phyloP scores from a whole-genome alignment of 2,797 vertebrate species.

The Sarcoramphus papa region DNA sequence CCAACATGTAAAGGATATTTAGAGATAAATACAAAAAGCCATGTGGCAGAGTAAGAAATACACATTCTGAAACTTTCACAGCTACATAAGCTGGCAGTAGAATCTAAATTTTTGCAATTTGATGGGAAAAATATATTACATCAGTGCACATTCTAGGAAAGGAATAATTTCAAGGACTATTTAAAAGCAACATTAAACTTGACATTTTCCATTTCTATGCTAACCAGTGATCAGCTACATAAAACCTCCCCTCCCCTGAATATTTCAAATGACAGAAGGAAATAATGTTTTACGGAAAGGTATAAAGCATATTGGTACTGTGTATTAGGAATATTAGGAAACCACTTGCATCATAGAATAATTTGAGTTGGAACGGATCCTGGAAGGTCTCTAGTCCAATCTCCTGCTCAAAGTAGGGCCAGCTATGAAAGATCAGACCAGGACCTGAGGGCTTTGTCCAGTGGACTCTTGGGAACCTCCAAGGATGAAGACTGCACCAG shows the following conservation, averaged over 20 bases:
- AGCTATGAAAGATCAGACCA: neutral
- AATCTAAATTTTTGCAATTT: neutral
- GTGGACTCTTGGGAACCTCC: neutral
- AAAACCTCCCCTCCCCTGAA: neutral
- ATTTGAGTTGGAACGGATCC: neutral
- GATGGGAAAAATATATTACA: neutral
- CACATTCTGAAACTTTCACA: fast-evolving
- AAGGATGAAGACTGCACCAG: neutral
- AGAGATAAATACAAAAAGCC: neutral
- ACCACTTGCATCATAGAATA: neutral
- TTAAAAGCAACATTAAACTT: neutral
- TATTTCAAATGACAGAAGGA: neutral
- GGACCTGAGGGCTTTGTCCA: neutral
- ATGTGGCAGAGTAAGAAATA: neutral
- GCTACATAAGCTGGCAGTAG: neutral
- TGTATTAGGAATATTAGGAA: neutral
- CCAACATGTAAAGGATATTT: neutral
- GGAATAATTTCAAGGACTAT: neutral
- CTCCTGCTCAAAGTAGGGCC: neutral
- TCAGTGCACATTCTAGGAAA: neutral
- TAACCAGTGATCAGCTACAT: neutral
- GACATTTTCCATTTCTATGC: neutral
- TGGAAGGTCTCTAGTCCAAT: neutral
- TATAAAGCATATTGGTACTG: neutral
- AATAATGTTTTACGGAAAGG: neutral